Percentiles rank a stretch among this genome's conserved stretches.
Evolutionary conservation across 2,888 invertebrate species (phyloP).

Genomic region (Agonopterix arenella): DNA sequence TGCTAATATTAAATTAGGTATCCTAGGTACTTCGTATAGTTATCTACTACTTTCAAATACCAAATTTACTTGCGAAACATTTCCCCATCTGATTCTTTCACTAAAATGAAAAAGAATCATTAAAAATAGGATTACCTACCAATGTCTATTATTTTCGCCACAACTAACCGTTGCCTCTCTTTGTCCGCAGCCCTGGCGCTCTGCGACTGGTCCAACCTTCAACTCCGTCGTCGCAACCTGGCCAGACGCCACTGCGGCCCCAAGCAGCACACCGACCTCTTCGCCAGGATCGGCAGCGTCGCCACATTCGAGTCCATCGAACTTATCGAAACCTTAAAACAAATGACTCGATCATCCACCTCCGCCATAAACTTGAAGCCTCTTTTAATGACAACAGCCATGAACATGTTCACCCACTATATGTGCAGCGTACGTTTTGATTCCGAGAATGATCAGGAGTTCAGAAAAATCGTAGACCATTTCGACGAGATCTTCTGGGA

Average conservation of each 20-base stretch:
- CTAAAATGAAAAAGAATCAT: too few species aligned
- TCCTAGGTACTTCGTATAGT: too few species aligned
- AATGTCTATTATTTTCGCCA: background rate
- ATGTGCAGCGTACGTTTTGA: constrained; percentile 90
- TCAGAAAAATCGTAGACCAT: constrained; percentile 80
- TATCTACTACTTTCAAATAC: too few species aligned
- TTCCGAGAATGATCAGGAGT: constrained; percentile 76
- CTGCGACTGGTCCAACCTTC: constrained; percentile 92
- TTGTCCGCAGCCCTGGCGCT: constrained; percentile 86
- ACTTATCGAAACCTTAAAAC: constrained; percentile 75
- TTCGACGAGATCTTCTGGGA: constrained; percentile 95
- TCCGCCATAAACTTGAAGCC: constrained; percentile 81
- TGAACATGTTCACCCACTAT: constrained; percentile 91
- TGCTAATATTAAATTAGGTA: too few species aligned
- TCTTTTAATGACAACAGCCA: constrained; percentile 82
- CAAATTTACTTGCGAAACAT: too few species aligned
- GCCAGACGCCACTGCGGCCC: constrained; percentile 90
- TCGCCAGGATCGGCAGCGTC: constrained; percentile 83
- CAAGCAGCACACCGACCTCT: constrained; percentile 83
- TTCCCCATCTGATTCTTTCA: too few species aligned
- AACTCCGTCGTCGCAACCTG: constrained; percentile 85
- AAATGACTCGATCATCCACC: constrained; percentile 48
- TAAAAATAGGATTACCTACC: too few species aligned
- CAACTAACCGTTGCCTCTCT: constrained; percentile 5
- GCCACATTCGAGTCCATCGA: constrained; percentile 80